A percentile compares a stretch with the other conserved stretches of the same genome.
Conservation (phyloP, 2,797 vertebrate species). For the Falco biarmicus region DNA sequence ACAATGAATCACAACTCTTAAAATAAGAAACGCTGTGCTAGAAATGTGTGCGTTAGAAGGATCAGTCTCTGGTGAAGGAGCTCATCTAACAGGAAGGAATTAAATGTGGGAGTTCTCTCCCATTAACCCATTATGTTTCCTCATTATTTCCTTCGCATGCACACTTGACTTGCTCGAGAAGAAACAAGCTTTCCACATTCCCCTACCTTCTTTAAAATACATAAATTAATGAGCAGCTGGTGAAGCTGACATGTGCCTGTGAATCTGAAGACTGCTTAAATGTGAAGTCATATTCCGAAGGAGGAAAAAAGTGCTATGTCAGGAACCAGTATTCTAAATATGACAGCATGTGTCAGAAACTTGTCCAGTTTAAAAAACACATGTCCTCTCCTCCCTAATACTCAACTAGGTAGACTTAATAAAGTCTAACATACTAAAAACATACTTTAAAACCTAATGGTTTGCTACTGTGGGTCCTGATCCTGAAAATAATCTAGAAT, state of each 20-base stretch:
- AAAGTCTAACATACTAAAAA: neutral
- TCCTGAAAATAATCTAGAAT: neutral
- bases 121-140: conserved; percentile 16
- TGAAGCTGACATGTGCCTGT: neutral
- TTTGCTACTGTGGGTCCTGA: neutral
- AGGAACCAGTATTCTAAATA: conserved; percentile 36
- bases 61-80: conserved; percentile 1
- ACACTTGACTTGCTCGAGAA: neutral
- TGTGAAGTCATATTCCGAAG: conserved; percentile 30
- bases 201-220: neutral
- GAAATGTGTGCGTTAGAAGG: neutral
- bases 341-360: conserved; percentile 9
- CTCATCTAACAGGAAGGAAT: conserved; percentile 41
- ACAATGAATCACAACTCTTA: conserved; percentile 26
- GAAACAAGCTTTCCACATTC: neutral
- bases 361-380: neutral
- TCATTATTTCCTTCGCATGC: neutral
- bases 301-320: conserved; percentile 35
- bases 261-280: conserved; percentile 33
- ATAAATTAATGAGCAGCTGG: conserved; percentile 40
- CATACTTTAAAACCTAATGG: neutral
- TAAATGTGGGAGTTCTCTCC: conserved; percentile 61
- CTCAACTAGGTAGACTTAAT: neutral
- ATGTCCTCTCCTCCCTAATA: neutral
- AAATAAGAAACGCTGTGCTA: conserved; percentile 16